These are phyloP conservation scores for Virgularia gustaviana DNA, from an alignment of 92 coral and sea anemone genomes.

Conservation along the genomic window DNA sequence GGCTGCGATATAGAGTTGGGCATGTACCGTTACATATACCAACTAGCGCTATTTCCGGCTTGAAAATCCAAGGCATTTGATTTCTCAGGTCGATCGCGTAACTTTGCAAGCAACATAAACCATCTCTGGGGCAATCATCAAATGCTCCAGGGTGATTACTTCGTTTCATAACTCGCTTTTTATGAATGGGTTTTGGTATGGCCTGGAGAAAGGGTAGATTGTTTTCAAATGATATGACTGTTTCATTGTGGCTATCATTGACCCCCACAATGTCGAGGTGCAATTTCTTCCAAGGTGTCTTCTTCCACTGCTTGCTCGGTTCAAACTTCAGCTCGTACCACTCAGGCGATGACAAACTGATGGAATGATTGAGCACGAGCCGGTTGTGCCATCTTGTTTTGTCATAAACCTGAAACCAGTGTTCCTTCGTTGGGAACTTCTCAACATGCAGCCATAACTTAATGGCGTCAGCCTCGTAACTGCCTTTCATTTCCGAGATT, in stretches of 20 bases:
- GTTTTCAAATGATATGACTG: background rate
- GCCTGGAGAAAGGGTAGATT: background rate
- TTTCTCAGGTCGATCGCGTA: background rate
- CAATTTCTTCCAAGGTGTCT: conserved; percentile 10
- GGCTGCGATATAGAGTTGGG: background rate
- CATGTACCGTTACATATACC: conserved; percentile 7
- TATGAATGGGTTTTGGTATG: background rate
- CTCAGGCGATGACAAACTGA: background rate
- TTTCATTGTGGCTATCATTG: background rate
- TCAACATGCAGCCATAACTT: conserved; percentile 19
- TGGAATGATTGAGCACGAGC: background rate
- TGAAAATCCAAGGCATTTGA: background rate
- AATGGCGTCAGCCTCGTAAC: background rate
- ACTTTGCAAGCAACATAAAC: conserved; percentile 3
- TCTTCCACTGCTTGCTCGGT: conserved; percentile 5
- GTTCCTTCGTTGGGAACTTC: background rate
- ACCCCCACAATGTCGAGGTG: conserved; percentile 16
- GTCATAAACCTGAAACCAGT: conserved; percentile 12
- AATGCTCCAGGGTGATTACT: background rate
- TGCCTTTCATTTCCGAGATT: background rate
- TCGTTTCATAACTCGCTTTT: conserved; percentile 1
- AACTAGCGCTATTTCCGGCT: background rate
- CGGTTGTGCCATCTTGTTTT: background rate
- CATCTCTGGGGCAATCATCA: background rate
- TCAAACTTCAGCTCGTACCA: conserved; percentile 3